A percentile compares a stretch with the other conserved stretches of the same genome.
phyloP scores from a whole-genome alignment of 2,888 invertebrate species.

The Myopa testacea region DNA sequence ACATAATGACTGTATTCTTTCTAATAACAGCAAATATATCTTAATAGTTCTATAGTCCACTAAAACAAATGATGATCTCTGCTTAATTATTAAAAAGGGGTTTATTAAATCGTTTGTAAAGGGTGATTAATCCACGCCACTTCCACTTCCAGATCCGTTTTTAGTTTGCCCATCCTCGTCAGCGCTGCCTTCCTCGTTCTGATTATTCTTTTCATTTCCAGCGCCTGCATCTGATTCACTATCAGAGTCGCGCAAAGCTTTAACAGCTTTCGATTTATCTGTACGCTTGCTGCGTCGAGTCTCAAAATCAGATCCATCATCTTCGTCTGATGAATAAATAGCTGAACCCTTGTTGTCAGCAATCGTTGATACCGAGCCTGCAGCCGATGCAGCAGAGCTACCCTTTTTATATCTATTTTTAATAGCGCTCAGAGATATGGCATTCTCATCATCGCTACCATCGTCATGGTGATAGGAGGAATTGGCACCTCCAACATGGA shows the following conservation, averaged over 20 bases:
- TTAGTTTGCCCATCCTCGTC: conserved; percentile 44
- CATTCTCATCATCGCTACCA: conserved; percentile 93
- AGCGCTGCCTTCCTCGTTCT: conserved; percentile 44
- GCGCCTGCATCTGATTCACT: conserved; percentile 69
- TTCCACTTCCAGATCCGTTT: conserved; percentile 50
- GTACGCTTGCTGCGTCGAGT: conserved; percentile 77
- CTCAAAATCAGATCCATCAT: conserved; percentile 82
- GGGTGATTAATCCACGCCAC: conserved; percentile 46
- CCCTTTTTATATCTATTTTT: conserved; percentile 92
- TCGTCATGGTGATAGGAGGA: conserved; percentile 74
- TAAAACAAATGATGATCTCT: too few relatives aligned
- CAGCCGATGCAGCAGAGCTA: conserved; percentile 52
- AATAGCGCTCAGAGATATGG: conserved; percentile 92
- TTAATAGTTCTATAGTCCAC: too few relatives aligned
- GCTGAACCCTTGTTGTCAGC: conserved; percentile 68
- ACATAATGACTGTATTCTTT: too few relatives aligned
- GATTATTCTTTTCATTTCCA: conserved; percentile 56
- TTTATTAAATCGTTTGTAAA: too few relatives aligned
- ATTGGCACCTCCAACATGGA: conserved; percentile 62
- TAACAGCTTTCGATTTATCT: conserved; percentile 81
- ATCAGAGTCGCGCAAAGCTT: conserved; percentile 85
- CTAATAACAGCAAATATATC: too few relatives aligned
- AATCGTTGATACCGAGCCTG: conserved; percentile 31
- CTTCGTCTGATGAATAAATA: conserved; percentile 90
- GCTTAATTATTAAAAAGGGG: too few relatives aligned